These are phyloP conservation scores for Bradypodion pumilum DNA, from an alignment of 2,797 vertebrate genomes.

Conservation along the genomic window DNA sequence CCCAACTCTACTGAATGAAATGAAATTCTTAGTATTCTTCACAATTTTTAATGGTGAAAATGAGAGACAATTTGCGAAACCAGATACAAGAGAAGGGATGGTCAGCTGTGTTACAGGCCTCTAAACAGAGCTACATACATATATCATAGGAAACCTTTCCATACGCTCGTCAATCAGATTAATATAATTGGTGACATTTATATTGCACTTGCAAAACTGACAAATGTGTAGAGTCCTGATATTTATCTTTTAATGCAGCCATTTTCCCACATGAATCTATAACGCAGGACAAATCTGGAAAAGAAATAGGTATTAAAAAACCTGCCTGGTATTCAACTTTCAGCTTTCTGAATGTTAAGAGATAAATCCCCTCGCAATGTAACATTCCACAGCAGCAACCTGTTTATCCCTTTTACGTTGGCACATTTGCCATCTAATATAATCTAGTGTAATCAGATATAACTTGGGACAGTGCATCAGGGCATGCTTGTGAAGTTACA, in stretches of 20 bases:
- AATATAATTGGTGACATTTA: constrained; percentile 48
- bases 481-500: background rate
- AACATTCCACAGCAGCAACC: constrained; percentile 36
- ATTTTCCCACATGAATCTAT: constrained; percentile 22
- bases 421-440: background rate
- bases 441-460: background rate
- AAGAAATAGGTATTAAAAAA: constrained; percentile 17
- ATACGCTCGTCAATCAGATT: background rate
- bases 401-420: background rate
- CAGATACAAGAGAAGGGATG: background rate
- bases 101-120: background rate
- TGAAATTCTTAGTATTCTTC: background rate
- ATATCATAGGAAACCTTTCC: constrained; percentile 12
- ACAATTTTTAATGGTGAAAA: background rate
- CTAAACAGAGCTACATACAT: background rate
- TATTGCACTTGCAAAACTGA: constrained; percentile 46
- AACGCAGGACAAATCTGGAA: constrained; percentile 11
- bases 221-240: constrained; percentile 27
- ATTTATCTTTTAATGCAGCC: constrained; percentile 18
- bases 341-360: constrained; percentile 30
- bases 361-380: constrained; percentile 28
- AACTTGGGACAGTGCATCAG: background rate
- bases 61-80: background rate
- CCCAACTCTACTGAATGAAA: background rate
- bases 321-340: constrained; percentile 30